These are phyloP conservation scores for Eupristina koningsbergeri DNA, from an alignment of 1,140 invertebrate genomes.

Conservation along the genomic window DNA sequence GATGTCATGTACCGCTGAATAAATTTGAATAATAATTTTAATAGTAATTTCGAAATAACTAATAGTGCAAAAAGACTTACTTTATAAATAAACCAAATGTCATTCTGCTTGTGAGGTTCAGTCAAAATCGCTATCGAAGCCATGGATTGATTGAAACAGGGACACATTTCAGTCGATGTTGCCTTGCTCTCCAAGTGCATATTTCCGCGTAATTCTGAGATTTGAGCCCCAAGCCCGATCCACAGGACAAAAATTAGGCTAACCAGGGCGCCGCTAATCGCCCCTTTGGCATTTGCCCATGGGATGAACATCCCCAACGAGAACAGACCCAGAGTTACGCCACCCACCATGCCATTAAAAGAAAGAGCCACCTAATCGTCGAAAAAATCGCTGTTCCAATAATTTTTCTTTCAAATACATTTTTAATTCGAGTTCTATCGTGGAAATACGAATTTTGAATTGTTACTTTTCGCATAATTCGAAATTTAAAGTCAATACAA, in stretches of 20 bases:
- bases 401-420: background rate
- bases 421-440: slow-evolving; percentile 11
- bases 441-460: no score
- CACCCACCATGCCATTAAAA: slow-evolving; percentile 91
- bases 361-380: slow-evolving; percentile 81
- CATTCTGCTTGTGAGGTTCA: slow-evolving; percentile 28
- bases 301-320: slow-evolving; percentile 91
- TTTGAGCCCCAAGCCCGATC: slow-evolving; percentile 83
- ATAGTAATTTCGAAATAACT: background rate
- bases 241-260: slow-evolving; percentile 79
- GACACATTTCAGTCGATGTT: slow-evolving; percentile 70
- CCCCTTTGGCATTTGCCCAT: slow-evolving; percentile 86
- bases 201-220: slow-evolving; percentile 73
- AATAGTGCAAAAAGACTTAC: slow-evolving; percentile 47
- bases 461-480: no score
- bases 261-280: slow-evolving; percentile 77
- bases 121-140: background rate
- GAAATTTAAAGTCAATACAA: no score
- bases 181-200: slow-evolving; percentile 70
- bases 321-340: slow-evolving; percentile 88
- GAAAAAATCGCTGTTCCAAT: slow-evolving; percentile 22
- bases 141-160: slow-evolving; percentile 63
- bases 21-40: background rate
- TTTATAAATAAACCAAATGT: slow-evolving; percentile 60
- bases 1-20: background rate